Evolutionary conservation across 2,888 invertebrate genomes (phyloP).

Genomic region (Mamestra brassicae): DNA sequence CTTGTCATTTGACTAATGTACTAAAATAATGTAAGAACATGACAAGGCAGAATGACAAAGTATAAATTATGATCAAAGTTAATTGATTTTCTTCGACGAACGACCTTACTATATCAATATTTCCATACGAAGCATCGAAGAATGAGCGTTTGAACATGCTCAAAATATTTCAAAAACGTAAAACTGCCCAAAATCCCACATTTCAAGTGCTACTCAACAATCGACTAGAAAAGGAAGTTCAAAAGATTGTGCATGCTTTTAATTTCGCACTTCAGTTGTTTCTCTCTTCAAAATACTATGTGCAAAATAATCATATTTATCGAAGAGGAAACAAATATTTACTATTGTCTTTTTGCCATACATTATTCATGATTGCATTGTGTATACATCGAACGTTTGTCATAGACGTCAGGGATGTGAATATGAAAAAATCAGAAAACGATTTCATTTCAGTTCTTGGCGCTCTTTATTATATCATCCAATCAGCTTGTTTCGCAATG

Average conservation of each 20-base stretch:
- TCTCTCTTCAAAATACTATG: conserved; percentile 20
- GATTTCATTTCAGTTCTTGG: not conserved
- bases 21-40: too few species aligned
- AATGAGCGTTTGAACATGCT: too few species aligned
- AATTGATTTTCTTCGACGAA: too few species aligned
- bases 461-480: not conserved
- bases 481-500: not conserved
- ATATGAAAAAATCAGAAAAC: not conserved
- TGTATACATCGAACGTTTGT: conserved; percentile 2
- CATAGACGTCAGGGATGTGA: not conserved
- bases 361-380: not conserved
- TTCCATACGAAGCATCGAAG: too few species aligned
- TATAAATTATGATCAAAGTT: too few species aligned
- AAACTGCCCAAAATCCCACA: too few species aligned
- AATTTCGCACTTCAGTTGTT: conserved; percentile 6
- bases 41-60: too few species aligned
- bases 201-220: too few species aligned
- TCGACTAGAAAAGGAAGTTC: conserved; percentile 5
- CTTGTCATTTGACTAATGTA: too few species aligned
- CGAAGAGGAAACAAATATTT: conserved; percentile 18
- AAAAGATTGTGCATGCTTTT: not conserved
- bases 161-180: too few species aligned
- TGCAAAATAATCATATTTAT: not conserved
- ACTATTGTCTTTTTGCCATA: conserved; percentile 1
- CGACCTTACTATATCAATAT: too few species aligned